These are phyloP conservation scores for Lasioglossum pauxillum DNA, from an alignment of 2,888 invertebrate species.

Conservation along the genomic window DNA sequence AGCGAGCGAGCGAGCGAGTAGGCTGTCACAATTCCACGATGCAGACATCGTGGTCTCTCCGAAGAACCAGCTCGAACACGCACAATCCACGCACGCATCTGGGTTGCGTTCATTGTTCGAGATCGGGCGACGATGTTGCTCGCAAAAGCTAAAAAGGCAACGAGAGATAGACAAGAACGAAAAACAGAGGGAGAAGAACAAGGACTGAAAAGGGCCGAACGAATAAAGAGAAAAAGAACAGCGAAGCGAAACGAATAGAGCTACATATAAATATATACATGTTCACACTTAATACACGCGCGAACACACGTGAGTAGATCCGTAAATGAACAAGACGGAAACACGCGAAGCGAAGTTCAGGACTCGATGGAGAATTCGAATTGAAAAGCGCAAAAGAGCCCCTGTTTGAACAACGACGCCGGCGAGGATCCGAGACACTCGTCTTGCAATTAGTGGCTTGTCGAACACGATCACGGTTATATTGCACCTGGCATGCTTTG, in stretches of 20 bases:
- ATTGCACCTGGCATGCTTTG: slow-evolving; percentile 52
- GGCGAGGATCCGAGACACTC: slow-evolving; percentile 26
- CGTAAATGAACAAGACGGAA: neutral
- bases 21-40: neutral
- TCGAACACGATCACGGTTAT: slow-evolving; percentile 33
- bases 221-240: neutral
- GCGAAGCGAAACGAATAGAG: slow-evolving; percentile 5
- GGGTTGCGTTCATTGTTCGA: neutral
- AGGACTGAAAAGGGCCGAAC: neutral
- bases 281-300: neutral
- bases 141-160: neutral
- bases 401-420: neutral
- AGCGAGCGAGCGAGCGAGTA: slow-evolving; percentile 12
- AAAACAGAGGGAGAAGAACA: neutral
- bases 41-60: neutral
- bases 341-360: neutral
- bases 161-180: neutral
- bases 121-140: neutral
- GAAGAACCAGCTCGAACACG: neutral
- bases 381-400: neutral
- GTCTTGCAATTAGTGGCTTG: slow-evolving; percentile 41
- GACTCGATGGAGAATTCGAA: neutral
- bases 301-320: slow-evolving; percentile 37
- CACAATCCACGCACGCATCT: neutral
- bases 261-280: neutral